Base-by-base conservation (phyloP, 2,113 vertebrate species). In the Lethenteron camtschaticum region DNA sequence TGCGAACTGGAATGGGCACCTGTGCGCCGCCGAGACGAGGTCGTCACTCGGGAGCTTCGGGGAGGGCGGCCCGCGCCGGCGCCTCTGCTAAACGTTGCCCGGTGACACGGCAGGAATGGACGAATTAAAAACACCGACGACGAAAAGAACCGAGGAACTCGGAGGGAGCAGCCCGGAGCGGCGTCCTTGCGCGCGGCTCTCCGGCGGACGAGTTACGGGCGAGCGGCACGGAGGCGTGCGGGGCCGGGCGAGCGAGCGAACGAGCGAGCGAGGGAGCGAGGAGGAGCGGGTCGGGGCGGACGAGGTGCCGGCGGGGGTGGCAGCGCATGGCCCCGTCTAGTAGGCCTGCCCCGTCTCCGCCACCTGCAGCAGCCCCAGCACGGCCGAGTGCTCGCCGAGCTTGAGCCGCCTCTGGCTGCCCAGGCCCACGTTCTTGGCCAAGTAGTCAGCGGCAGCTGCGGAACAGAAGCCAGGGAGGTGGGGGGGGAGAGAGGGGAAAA, bases 401-500 rank as follows among this genome's bases (percentile, higher is more conserved):
- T 99, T 99, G 91, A 99, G 95, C 79, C 94, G 83, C 71, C 94
- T 85, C 82, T 96, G 94, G 68, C 90, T 92, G 75, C 89, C 91
- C 77, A 99, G 82, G 79, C 94, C 92, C 75, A 99, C 92, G 18
- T 96, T 99, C 82, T 99, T 99, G 77, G 94, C 88, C 85, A 99
- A 80, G 78, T 99, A 99, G 80, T 99, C 94, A 20, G 96, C 94
- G 24, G 94, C 94, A 16, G 86, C 94, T 92, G 78, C n/a, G 24
- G 55, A 18, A 14, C 16, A 12, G 8, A 24, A 41, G 16, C 41
- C 41, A 41, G 41, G 41, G 41, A 41, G 41, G 41, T 41, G 41
- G 41, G 41, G 41, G 41, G 14, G 41, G 13, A 9, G 14, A 55
- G 20, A 55, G 18, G 24, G 13, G 7, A 58, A n/a, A n/a, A 63